Evolutionary conservation across 1,140 invertebrate genomes (phyloP).

Genomic region (Tetramorium parvispinum): DNA sequence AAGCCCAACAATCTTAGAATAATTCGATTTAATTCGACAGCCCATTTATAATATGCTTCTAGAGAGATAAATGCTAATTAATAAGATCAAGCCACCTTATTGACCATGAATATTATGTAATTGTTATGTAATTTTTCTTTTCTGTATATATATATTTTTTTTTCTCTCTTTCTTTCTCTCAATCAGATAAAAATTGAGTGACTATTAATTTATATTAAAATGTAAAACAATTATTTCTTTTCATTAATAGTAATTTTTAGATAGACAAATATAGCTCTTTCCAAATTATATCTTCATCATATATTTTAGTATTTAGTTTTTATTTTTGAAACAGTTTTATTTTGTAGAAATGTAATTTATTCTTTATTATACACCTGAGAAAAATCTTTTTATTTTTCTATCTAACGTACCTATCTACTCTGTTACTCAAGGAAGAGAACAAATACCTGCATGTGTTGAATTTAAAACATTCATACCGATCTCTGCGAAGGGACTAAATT

Average conservation of each 20-base stretch:
- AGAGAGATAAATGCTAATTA: not conserved
- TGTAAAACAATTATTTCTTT: not conserved
- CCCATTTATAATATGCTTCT: constrained; percentile 15
- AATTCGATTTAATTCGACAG: not conserved
- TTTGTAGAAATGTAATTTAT: not conserved
- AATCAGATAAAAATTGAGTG: not conserved
- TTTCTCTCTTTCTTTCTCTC: not conserved
- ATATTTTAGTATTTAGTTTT: not conserved
- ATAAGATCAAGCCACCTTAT: not conserved
- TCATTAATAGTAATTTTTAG: not conserved
- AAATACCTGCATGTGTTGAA: not conserved
- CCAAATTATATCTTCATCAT: too few relatives aligned
- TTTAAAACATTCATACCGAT: not conserved
- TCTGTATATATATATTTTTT: not conserved
- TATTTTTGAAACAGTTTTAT: not conserved
- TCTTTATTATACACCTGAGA: not conserved
- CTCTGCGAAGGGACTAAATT: not conserved
- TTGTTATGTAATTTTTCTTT: not conserved
- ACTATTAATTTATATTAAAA: too few relatives aligned
- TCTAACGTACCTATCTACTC: not conserved
- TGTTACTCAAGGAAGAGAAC: not conserved
- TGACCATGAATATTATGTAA: not conserved
- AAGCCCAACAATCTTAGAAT: not conserved
- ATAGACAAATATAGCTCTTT: not conserved
- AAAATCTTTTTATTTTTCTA: too few relatives aligned